Evolutionary conservation across 2,888 invertebrate species (phyloP), one percentile per base, ranked within the genome.

Genomic region (Zaprionus lineosus): DNA sequence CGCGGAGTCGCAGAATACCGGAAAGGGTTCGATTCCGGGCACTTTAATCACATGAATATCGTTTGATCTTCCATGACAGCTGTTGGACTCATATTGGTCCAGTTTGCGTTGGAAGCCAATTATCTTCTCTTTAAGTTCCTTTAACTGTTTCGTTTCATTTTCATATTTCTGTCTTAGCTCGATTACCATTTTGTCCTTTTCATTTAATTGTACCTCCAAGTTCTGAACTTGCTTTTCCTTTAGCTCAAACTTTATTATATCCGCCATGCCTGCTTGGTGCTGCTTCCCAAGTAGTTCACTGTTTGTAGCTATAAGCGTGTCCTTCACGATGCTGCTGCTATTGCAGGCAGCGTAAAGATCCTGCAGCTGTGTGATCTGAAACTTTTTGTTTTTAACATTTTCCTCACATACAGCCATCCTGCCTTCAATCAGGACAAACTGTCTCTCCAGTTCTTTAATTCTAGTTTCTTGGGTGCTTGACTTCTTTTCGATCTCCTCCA

Each of bases 1-100:
- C 14, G 89, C 21, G 0, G 92, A 91, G 26, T 90, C 91, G 26
- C 78, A 73, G 2, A 36, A 41, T 0, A 92, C 93, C 81, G 93
- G 92, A 86, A 94, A 93, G 0, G 93, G 91, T 0, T 40, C 36
- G 0, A 11, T 4, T 0, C 52, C 52, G 1, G 39, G 11, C n/a
- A 70, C 31, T 1, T 21, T 3, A 2, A 70, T 48, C 0, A 64
- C 16, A 48, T 68, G 71, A 0, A 68, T n/a, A 8, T 56, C 33
- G 1, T 43, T 33, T 0, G 61, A 26, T 26, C 48, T 52, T 1
- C 33, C 55, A 15, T 29, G 7, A 9, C 72, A 67, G 11, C 44
- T 43, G 0, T 21, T 0, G 3, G 67, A 21, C 3, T 65, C 12
- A 8, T 33, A 71, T 24, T 47, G 57, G 2, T 21, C 28, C 1